Evolutionary conservation across 2,113 vertebrate genomes (phyloP).

Genomic region (Todiramphus chloris): DNA sequence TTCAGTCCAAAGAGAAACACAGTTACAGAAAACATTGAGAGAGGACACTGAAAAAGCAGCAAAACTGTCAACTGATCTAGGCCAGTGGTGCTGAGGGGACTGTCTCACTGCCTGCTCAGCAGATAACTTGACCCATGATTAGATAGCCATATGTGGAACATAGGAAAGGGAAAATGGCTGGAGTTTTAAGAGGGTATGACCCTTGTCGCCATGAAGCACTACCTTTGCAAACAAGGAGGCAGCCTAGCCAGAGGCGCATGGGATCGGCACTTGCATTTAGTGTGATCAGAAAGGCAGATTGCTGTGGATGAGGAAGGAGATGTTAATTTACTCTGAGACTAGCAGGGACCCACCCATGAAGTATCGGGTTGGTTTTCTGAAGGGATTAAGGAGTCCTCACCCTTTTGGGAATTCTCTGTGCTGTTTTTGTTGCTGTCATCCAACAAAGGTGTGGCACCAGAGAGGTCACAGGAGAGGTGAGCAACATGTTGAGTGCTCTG

Average conservation of each 20-base stretch:
- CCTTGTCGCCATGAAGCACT: neutral
- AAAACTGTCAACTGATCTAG: neutral
- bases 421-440: conserved; percentile 77
- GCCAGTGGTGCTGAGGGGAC: neutral
- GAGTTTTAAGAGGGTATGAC: neutral
- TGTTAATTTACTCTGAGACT: conserved; percentile 56
- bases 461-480: conserved; percentile 75
- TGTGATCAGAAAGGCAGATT: conserved; percentile 22
- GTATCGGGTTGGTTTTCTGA: conserved; percentile 75
- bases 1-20: neutral
- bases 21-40: neutral
- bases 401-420: conserved; percentile 79
- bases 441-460: conserved; percentile 72
- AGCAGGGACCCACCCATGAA: conserved; percentile 69
- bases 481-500: conserved; percentile 25
- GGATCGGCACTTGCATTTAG: neutral
- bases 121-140: neutral
- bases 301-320: conserved; percentile 65
- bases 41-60: neutral
- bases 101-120: neutral
- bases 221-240: neutral
- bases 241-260: neutral
- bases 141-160: fast-evolving
- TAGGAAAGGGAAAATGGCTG: neutral
- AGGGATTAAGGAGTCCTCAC: conserved; percentile 74